These are phyloP conservation scores for Apodemia duryi DNA, from an alignment of 2,888 invertebrate species.

Conservation along the genomic window DNA sequence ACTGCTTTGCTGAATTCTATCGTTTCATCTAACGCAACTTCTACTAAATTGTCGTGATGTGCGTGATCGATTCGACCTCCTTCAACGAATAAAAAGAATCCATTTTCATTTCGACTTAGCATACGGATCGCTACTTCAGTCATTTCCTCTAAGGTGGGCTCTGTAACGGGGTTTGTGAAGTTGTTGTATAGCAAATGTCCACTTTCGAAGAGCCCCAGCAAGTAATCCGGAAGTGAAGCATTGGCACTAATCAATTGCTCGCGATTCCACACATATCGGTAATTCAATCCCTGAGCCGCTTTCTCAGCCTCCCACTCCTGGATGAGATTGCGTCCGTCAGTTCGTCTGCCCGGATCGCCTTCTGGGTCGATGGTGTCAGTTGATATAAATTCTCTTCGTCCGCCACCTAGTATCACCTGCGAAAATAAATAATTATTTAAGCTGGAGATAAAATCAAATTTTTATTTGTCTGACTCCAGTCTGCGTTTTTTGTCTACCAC, in stretches of 20 bases:
- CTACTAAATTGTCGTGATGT: conserved; percentile 75
- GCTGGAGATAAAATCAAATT: too few species aligned
- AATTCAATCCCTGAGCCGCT: conserved; percentile 44
- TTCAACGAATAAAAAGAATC: conserved; percentile 85
- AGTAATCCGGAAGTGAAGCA: conserved; percentile 75
- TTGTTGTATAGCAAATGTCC: conserved; percentile 83
- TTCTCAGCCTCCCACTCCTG: conserved; percentile 80
- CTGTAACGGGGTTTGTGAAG: conserved; percentile 52
- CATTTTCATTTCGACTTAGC: conserved; percentile 77
- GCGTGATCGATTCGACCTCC: conserved; percentile 80
- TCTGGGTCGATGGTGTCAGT: conserved; percentile 69
- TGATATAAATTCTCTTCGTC: conserved; percentile 82
- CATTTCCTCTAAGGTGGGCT: conserved; percentile 48
- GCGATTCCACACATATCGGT: conserved; percentile 78
- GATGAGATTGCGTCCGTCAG: conserved; percentile 82
- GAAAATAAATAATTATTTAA: conserved; percentile 17
- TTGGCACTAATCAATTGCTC: conserved; percentile 65
- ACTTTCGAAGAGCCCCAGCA: conserved; percentile 81
- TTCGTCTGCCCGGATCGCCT: conserved; percentile 58
- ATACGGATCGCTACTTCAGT: conserved; percentile 81
- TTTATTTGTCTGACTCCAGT: too few species aligned
- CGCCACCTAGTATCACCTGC: conserved; percentile 86
- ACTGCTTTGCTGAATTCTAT: conserved; percentile 80
- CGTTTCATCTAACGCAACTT: conserved; percentile 81
- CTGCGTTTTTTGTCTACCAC: too few species aligned